A percentile compares a stretch with the other conserved stretches of the same genome.
Evolutionary conservation across 2,888 invertebrate genomes (phyloP).

Genomic region (Loripinus fragilis): DNA sequence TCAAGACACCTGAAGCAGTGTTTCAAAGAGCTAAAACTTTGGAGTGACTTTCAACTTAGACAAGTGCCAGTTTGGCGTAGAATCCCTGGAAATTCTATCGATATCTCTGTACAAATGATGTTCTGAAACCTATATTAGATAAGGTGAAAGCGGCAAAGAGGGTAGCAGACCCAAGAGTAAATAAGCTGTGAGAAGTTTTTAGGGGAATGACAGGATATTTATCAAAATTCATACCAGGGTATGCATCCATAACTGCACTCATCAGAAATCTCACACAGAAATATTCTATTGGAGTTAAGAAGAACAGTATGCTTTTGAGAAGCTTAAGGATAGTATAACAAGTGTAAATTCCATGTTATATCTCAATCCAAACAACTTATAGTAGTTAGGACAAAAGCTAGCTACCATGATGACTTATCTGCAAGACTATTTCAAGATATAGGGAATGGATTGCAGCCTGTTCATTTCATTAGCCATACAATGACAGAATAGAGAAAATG

Average conservation of each 20-base stretch:
- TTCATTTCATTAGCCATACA: not conserved
- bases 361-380: slow-evolving; percentile 27
- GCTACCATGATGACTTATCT: slow-evolving; percentile 16
- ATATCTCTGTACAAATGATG: slow-evolving; percentile 25
- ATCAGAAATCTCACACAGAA: slow-evolving; percentile 10
- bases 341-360: slow-evolving; percentile 22
- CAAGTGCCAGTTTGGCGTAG: slow-evolving; percentile 24
- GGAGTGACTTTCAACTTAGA: slow-evolving; percentile 16
- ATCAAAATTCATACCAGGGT: slow-evolving; percentile 34
- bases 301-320: slow-evolving; percentile 13
- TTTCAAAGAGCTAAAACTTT: slow-evolving; percentile 22
- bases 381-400: slow-evolving; percentile 24
- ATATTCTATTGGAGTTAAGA: slow-evolving; percentile 20
- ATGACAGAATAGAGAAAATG: not conserved
- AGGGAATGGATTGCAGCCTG: slow-evolving; percentile 17
- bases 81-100: slow-evolving; percentile 16
- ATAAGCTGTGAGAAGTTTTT: slow-evolving; percentile 25
- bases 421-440: slow-evolving; percentile 6
- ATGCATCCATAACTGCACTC: slow-evolving; percentile 23
- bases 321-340: slow-evolving; percentile 21
- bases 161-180: slow-evolving; percentile 22
- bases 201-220: slow-evolving; percentile 27
- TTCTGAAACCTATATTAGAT: slow-evolving; percentile 23
- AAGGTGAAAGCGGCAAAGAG: slow-evolving; percentile 35
- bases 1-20: not conserved